Evolutionary conservation across 2,797 vertebrate genomes (phyloP), one percentile per base, ranked within the genome.

Genomic region (Xiphorhynchus erythropygius): DNA sequence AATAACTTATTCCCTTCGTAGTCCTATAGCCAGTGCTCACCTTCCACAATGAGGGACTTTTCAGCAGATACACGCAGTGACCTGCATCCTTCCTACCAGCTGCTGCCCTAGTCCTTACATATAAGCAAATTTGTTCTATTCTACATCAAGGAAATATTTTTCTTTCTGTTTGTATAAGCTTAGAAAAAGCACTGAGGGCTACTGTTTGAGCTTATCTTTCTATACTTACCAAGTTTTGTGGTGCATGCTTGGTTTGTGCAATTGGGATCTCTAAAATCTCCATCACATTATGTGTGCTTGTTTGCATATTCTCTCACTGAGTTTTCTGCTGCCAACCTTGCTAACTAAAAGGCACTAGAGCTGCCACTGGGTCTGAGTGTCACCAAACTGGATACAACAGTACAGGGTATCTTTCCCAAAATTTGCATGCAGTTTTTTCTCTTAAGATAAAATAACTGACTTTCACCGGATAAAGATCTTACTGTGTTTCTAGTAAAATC

Each of bases 251-350:
- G 1, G 9, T 68, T 60, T 68, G 25, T 32, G 28, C 37, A 32
- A 32, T 10, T 0, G 0, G 47, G 28, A 41, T 27, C 28, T 67
- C 74, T 47, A 10, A 67, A 84, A 56, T 64, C 49, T 71, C 69
- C 32, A 25, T 5, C 0, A 0, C 0, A 0, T 47, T 35, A 30
- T 3, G 1, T 12, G 27, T 18, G 10, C 30, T 50, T 50, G 12
- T 46, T 53, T 64, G n/a, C 24, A 39, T 17, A 3, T 18, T 63
- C 27, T 30, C 24, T 70, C 52, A 8, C 5, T 19, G 42, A 28
- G 55, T 73, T 71, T 81, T 67, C 44, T 80, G 50, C 57, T 64
- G 25, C 52, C 47, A 71, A 6, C 16, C 15, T 33, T 16, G 4
- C 27, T 25, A 83, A 18, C 44, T 90, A 64, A 88, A 75, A 86